Base-by-base conservation (phyloP, 2,888 invertebrate genomes). In the Melieria crassipennis region DNA sequence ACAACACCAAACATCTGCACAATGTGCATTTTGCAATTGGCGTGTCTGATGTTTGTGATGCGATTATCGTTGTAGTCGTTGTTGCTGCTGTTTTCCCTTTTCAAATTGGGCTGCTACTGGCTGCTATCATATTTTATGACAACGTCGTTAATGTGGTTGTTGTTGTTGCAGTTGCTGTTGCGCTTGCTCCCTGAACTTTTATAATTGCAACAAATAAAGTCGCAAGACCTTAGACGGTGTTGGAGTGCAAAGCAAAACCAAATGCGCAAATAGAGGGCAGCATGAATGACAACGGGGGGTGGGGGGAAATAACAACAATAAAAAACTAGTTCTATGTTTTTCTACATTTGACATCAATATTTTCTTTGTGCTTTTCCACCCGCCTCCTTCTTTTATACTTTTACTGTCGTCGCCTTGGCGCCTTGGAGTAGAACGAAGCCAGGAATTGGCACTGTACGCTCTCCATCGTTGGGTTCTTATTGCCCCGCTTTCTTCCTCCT, bases 41-140 rank as follows among this genome's bases (percentile, higher is more conserved):
- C 45, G 30, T 68, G 57, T n/a, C 52, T 7, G 16, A 47, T 69
- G 42, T 70, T 70, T 50, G 50, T n/a, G 47, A 7, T 63, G 42
- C 45, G 13, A 52, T 45, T 45, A 60, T 66, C 11, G 57, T 10
- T 52, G 47, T 55, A n/a, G 10, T 52, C 13, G 52, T 52, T 52
- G 7, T 42, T 42, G 11, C 5, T 55, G 60, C 45, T 61, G 67
- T 63, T 3, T 52, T 52, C 46, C 10, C 61, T 16, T 10, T 61
- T 45, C 47, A 57, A 52, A 57, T 65, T 48, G 7, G 46, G 46
- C n/a, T 46, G 58, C 56, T 56, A 30, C 30, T 30, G 30, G 30
- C 30, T 30, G 30, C 30, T 30, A 30, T 30, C 30, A 30, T 30
- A 30, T 30, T 30, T 30, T 30, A 30, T 30, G 2, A 30, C 2